Conservation (phyloP, 2,113 vertebrate species). For the Puntigrus tetrazona region DNA sequence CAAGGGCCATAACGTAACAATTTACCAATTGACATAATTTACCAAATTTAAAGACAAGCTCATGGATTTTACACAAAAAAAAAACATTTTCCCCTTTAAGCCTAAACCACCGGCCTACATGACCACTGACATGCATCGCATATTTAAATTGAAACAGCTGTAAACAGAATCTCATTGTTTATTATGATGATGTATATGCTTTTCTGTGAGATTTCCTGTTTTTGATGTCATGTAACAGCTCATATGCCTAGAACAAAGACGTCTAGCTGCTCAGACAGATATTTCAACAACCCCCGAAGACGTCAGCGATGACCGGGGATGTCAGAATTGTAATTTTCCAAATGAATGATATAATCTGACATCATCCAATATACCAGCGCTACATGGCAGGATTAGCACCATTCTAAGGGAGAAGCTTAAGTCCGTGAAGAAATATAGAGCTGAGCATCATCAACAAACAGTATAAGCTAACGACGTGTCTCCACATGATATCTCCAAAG, state of each 20-base stretch:
- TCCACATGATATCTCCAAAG: too few relatives aligned
- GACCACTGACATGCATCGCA: background rate
- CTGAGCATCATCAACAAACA: too few relatives aligned
- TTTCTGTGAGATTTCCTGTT: background rate
- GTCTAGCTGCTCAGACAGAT: constrained; percentile 8
- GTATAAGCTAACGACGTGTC: too few relatives aligned
- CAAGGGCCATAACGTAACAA: too few relatives aligned
- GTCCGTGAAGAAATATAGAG: too few relatives aligned
- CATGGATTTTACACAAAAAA: background rate
- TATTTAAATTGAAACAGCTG: background rate
- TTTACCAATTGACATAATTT: too few relatives aligned
- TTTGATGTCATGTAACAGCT: background rate
- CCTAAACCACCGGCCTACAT: background rate
- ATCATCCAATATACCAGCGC: background rate
- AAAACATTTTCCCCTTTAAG: background rate
- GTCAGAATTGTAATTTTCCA: background rate
- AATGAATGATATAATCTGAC: background rate
- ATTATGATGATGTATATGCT: background rate
- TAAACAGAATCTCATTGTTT: background rate
- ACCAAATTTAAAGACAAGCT: background rate
- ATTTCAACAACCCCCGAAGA: background rate
- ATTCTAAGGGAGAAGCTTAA: too few relatives aligned
- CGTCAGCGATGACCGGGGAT: background rate
- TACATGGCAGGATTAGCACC: too few relatives aligned
- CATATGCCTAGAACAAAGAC: background rate